Conservation (phyloP, 2,888 invertebrate species). For the Tenthredo notha region DNA sequence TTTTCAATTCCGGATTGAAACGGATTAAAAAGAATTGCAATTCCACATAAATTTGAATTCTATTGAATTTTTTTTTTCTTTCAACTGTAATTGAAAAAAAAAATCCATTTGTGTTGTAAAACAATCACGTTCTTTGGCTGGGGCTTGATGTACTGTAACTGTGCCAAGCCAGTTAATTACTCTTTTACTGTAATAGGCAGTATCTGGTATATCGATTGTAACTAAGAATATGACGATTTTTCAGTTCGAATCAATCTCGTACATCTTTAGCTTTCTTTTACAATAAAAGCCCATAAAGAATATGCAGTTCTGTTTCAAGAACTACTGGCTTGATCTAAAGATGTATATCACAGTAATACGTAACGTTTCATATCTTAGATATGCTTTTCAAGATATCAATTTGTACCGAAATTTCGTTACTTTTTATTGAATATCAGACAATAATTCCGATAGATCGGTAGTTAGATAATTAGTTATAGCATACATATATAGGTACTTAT, state of each 20-base stretch:
- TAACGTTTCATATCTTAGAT: not conserved
- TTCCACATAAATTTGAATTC: too few species aligned
- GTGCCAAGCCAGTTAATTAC: slow-evolving; percentile 15
- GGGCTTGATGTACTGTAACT: not conserved
- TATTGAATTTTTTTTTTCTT: too few species aligned
- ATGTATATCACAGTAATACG: not conserved
- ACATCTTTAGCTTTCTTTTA: not conserved
- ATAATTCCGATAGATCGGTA: too few species aligned
- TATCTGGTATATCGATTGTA: not conserved
- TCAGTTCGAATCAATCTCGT: not conserved
- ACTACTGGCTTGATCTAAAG: not conserved
- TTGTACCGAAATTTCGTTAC: not conserved
- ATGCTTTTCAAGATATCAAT: not conserved
- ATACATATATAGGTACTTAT: too few species aligned
- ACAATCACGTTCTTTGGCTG: not conserved
- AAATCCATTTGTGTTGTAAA: not conserved
- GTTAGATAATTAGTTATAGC: too few species aligned
- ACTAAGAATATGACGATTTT: not conserved
- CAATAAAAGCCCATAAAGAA: not conserved
- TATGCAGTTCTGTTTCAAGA: not conserved
- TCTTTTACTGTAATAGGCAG: not conserved
- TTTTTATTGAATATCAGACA: too few species aligned
- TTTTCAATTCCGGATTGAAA: too few species aligned
- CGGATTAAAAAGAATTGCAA: too few species aligned
- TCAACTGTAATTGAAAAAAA: too few species aligned